Conservation (phyloP, 2,113 vertebrate species). For the Ginglymostoma cirratum region DNA sequence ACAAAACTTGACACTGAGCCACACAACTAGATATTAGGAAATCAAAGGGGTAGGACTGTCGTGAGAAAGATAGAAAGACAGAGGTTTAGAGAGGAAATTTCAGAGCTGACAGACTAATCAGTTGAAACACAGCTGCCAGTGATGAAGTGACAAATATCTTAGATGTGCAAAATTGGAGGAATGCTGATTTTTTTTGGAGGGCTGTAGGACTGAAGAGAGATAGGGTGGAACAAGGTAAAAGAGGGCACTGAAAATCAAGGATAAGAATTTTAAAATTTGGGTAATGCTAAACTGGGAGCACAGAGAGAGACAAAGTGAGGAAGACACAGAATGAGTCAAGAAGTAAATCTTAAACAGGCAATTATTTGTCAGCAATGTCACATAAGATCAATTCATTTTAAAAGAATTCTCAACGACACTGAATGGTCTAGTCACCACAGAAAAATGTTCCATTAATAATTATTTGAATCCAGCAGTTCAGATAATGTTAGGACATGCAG, state of each 20-base stretch:
- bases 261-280: background rate
- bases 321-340: background rate
- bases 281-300: background rate
- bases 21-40: background rate
- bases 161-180: background rate
- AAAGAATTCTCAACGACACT: background rate
- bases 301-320: background rate
- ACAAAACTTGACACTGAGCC: background rate
- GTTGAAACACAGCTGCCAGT: background rate
- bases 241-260: background rate
- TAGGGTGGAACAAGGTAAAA: background rate
- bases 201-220: background rate
- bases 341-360: background rate
- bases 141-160: background rate
- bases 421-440: background rate
- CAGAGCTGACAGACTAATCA: background rate
- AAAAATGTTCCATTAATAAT: no score
- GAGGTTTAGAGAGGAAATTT: background rate
- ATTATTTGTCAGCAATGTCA: background rate
- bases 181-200: background rate
- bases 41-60: background rate
- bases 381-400: background rate
- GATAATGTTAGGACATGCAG: no score
- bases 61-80: background rate
- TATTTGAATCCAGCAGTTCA: no score